Percentiles rank a stretch among this genome's conserved stretches.
phyloP scores from a whole-genome alignment of 2,888 invertebrate species.

The Palloptera scutellata region DNA sequence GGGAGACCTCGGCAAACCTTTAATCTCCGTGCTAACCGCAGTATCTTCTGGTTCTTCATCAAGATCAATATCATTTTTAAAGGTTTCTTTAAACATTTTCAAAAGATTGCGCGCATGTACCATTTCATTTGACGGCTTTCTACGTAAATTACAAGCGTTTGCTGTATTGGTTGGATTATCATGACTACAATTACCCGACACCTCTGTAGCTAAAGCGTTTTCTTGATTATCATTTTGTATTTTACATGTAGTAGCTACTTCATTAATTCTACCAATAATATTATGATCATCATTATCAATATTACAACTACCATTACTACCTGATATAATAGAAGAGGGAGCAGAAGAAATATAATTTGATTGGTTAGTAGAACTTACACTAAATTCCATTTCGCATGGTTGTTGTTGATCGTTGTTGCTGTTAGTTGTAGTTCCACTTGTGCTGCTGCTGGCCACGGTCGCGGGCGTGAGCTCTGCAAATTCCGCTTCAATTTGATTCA shows the following conservation, averaged over 20 bases:
- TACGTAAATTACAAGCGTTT: conserved; percentile 48
- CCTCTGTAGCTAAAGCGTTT: conserved; percentile 32
- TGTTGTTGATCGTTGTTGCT: conserved; percentile 37
- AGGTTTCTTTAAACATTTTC: conserved; percentile 61
- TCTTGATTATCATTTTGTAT: conserved; percentile 27
- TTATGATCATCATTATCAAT: conserved; percentile 35
- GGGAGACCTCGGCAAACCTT: too few species aligned
- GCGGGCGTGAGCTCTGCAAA: conserved; percentile 51
- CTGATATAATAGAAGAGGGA: conserved; percentile 25
- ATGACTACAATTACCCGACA: conserved; percentile 33
- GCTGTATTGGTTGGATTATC: conserved; percentile 4
- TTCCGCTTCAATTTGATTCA: conserved; percentile 58
- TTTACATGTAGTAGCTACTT: conserved; percentile 42
- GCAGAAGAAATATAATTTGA: conserved; percentile 34
- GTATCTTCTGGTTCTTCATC: conserved; percentile 44
- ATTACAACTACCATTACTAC: conserved; percentile 24
- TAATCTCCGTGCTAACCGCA: conserved; percentile 11
- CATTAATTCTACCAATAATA: conserved; percentile 36
- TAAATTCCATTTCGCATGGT: conserved; percentile 59
- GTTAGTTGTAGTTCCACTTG: conserved; percentile 14
- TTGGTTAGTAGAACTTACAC: conserved; percentile 62
- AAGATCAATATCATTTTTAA: conserved; percentile 54
- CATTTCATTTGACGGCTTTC: conserved; percentile 59
- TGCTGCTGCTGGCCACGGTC: conserved; percentile 35
- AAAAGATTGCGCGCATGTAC: conserved; percentile 59